Evolutionary conservation across 2,888 invertebrate species (phyloP).

Genomic region (Aquatica leii): DNA sequence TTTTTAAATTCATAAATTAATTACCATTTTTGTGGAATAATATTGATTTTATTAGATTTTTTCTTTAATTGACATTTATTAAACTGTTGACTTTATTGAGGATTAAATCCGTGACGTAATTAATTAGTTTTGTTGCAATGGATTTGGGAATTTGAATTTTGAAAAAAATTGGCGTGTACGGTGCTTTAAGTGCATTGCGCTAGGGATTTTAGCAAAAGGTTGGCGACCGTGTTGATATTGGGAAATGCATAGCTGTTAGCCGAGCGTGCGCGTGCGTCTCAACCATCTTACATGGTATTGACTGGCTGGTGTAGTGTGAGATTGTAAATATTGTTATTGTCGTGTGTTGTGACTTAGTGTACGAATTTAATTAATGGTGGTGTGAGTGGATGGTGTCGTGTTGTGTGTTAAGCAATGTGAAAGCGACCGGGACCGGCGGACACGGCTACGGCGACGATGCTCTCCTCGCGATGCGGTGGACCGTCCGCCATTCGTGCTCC

Average conservation of each 20-base stretch:
- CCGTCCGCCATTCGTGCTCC: slow-evolving; percentile 76
- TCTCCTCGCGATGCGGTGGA: slow-evolving; percentile 77
- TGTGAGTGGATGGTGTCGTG: slow-evolving; percentile 55
- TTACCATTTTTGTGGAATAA: too few species aligned
- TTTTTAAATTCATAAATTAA: too few species aligned
- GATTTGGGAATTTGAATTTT: too few species aligned
- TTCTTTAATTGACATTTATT: too few species aligned
- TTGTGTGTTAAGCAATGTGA: slow-evolving; percentile 42
- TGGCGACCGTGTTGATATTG: slow-evolving; percentile 37
- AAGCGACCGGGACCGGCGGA: slow-evolving; percentile 27
- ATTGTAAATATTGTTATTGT: slow-evolving; percentile 72
- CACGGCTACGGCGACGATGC: slow-evolving; percentile 32
- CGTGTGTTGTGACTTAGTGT: slow-evolving; percentile 64
- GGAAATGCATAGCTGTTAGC: slow-evolving; percentile 68
- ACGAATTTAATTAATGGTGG: slow-evolving; percentile 64
- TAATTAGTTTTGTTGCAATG: too few species aligned
- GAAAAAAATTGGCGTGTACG: neutral
- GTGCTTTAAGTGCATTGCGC: slow-evolving; percentile 16
- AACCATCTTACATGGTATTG: slow-evolving; percentile 79
- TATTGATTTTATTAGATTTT: too few species aligned
- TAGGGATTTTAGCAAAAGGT: slow-evolving; percentile 29
- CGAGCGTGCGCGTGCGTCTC: slow-evolving; percentile 67
- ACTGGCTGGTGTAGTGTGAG: slow-evolving; percentile 71
- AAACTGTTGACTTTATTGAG: too few species aligned
- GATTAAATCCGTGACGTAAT: too few species aligned